Base-by-base conservation (phyloP, 2,113 vertebrate species). In the Eidolon helvum region DNA sequence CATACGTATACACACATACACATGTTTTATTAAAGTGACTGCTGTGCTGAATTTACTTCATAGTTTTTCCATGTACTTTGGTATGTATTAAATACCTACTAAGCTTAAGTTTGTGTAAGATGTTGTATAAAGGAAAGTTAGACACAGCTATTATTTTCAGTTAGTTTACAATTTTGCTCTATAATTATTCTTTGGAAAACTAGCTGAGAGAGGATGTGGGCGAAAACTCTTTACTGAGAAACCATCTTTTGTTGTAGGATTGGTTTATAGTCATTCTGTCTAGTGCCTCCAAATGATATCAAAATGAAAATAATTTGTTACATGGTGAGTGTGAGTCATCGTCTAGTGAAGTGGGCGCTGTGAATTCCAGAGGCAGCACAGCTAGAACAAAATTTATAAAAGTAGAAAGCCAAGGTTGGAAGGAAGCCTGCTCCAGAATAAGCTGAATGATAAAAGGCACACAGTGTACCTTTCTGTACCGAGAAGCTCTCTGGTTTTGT, bases 271-370 rank as follows among this genome's bases (percentile, higher is more conserved):
- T 83, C 71, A 96, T 94, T 91, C 83, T 97, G 89, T 91, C 88
- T 78, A 55, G 45, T 89, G 83, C 69, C 68, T 89, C 82, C 69
- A 40, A 50, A 95, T 83, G 87, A 79, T 77, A 89, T 87, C 14
- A 59, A 43, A 95, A 94, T 95, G 95, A 90, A 75, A 96, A 93
- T 88, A 63, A 90, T 95, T 84, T 93, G 96, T 72, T 72, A 14
- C 79, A 24, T 75, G 95, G 68, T 50, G 84, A 79, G 93, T 16
- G 30, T 92, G 97, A 97, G 87, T 97, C 97, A 97, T 87, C 0
- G 0, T 72, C 79, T 43, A 28, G 50, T 74, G 79, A 74, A 96
- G 90, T 84, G 91, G 97, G 89, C 78, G 45, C 80, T 14, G 38
- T 63, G 75, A 55, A 77, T 92, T 92, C 85, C 82, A 97, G 94